phyloP scores from a whole-genome alignment of 2,888 invertebrate species.

The Melanotus villosus region DNA sequence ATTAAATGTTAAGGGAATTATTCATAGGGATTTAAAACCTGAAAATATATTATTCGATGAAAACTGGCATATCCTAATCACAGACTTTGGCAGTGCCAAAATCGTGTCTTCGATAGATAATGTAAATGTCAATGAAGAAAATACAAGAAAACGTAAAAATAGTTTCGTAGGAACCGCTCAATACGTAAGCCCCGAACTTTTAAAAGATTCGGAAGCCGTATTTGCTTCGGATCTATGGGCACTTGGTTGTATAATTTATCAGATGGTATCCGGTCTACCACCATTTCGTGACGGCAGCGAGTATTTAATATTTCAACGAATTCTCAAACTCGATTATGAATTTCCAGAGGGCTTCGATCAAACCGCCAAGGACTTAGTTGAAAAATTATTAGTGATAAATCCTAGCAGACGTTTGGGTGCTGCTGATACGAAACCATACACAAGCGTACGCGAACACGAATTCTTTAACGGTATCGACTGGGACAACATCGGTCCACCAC shows the following conservation, averaged over 20 bases:
- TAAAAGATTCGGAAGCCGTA: slow-evolving; percentile 81
- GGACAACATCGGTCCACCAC: slow-evolving; percentile 86
- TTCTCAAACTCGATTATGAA: slow-evolving; percentile 89
- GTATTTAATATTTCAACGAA: slow-evolving; percentile 96
- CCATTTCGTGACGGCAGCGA: slow-evolving; percentile 95
- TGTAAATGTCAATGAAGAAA: slow-evolving; percentile 60
- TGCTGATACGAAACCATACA: slow-evolving; percentile 81
- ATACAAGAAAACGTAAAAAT: slow-evolving; percentile 75
- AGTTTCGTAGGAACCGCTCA: slow-evolving; percentile 99
- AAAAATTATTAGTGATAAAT: slow-evolving; percentile 86
- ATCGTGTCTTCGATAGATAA: slow-evolving; percentile 51
- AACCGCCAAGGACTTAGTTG: slow-evolving; percentile 89
- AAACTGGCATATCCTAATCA: slow-evolving; percentile 95
- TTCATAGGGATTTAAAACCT: slow-evolving; percentile 97
- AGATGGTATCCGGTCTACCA: slow-evolving; percentile 94
- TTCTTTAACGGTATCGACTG: slow-evolving; percentile 91
- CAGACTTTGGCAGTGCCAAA: slow-evolving; percentile 86
- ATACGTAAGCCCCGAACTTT: slow-evolving; percentile 97
- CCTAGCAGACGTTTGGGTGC: slow-evolving; percentile 87
- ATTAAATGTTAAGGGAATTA: slow-evolving; percentile 88
- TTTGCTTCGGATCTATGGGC: slow-evolving; percentile 97
- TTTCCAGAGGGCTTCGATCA: slow-evolving; percentile 93
- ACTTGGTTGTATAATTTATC: slow-evolving; percentile 95
- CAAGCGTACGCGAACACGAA: slow-evolving; percentile 86
- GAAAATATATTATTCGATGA: slow-evolving; percentile 97